Base-by-base conservation (phyloP, 2,888 invertebrate species). In the Agrotis exclamationis region DNA sequence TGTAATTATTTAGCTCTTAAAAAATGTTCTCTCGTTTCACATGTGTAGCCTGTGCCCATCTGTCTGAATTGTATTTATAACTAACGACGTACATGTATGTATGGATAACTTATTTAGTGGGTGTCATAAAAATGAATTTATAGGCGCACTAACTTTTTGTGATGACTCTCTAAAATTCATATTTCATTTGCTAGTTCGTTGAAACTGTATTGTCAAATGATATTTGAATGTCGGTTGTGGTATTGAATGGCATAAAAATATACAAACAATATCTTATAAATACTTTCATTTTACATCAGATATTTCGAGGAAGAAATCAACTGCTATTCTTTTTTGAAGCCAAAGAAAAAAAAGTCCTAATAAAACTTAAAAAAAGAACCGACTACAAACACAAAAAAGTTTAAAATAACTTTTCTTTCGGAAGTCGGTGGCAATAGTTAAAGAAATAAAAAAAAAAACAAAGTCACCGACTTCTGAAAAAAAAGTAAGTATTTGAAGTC, bases 41-140 rank as follows among this genome's bases (percentile, higher is more conserved):
- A 11, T 39, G 11, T 67, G 70, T 66, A 79, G 50, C 70, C 63
- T 48, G 70, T 59, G 67, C 67, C 69, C 85, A 80, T 80, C 74
- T 81, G 79, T 83, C 73, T 84, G 79, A 72, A 76, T 78, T 82
- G 64, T 78, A 73, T 84, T 74, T 81, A 81, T 79, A 80, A 78
- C 79, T 79, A 78, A 78, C 81, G 58, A 60, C 66, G 66, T 75
- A 76, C 76, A 59, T 71, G 62, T 78, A 59, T 71, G 62, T 79
- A 76, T 64, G 76, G 78, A 79, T 85, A 85, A 82, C 77, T 84
- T 85, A 85, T 85, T 84, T 82, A 79, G 82, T 76, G 76, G 67
- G 67, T 72, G 75, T 82, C 77, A 84, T 85, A 85, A 85, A 85
- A 85, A 82, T 80, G 74, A 85, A 85, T 85, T 85, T 85, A 85